Base-by-base conservation (phyloP, 2,797 vertebrate species). In the Acanthurus leucopareius region DNA sequence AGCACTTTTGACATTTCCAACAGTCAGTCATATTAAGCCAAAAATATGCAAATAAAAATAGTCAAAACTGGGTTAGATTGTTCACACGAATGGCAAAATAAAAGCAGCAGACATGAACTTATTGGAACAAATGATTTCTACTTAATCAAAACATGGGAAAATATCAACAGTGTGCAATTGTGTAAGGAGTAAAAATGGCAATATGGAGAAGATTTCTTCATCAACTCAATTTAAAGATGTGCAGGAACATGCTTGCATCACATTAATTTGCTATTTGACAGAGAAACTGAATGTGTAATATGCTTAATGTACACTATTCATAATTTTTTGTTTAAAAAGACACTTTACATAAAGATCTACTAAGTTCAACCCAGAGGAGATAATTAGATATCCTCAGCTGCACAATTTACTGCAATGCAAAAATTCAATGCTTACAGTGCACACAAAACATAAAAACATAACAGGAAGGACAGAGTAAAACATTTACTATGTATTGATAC, bases 1-100 rank as follows among this genome's bases (percentile, higher is more conserved):
- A 80, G 74, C 56, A 84, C 53, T 83, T 89, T 73, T 86, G 75
- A 81, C 76, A 84, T 88, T 75, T 79, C 13, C 61, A 79, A 56
- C 59, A 75, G 62, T 82, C 53, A 54, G n/a, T 6, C 32, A 67
- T 82, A 83, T 85, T 73, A 85, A 85, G 68, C 65, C 42, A 69
- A 77, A 82, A 79, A 86, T 62, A 81, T 85, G 72, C 76, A 77
- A 77, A 83, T 72, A 35, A 45, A 59, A 61, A 76, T 66, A n/a
- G 9, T 20, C 20, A 77, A 79, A 83, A 86, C 56, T 80, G 47
- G 75, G 78, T 73, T 77, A 59, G 48, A 75, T 17, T 52, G 49
- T 70, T 82, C 42, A 75, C 8, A 48, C 22, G 48, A 68, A 65
- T 59, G 10, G 22, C 14, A 65, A 80, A 77, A 81, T n/a, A 52